Evolutionary conservation across 2,888 invertebrate species (phyloP), one percentile per base, ranked within the genome.

Genomic region (Apamea sordens): DNA sequence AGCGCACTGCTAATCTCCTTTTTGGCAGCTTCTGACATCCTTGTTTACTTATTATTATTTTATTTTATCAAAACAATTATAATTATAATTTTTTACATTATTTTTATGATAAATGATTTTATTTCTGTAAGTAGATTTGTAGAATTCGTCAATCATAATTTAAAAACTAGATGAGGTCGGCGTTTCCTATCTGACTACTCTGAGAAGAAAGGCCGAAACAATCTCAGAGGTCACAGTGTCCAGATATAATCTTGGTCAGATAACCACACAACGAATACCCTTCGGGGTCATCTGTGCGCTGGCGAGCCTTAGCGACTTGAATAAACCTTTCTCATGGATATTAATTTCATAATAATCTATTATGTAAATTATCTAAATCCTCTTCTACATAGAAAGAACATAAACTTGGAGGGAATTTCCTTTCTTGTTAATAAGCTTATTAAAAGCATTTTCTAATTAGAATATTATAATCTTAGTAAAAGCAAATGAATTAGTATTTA

Each of bases 371-470:
- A 71, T 73, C n/a, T 36, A 21, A 76, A 10, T 47, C 13, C 24
- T 64, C 56, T 15, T 82, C 36, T 15, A 76, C 28, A 50, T 15
- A 76, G 28, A 50, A 76, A 69, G 15, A 63, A 84, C 83, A 67
- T 61, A 15, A 67, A 61, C 61, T 53, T 61, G 0, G 8, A 53
- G 28, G 28, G 50, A 61, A 71, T 81, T 78, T 67, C 61, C 61
- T 71, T 47, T 71, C 85, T 44, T 61, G 80, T 71, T 32, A 79
- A 67, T 61, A 41, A 84, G 67, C 36, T 84, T 84, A 68, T 68
- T 84, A 85, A 61, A 67, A 79, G 50, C 61, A 72, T 72, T 69
- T 56, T 72, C 24, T 63, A 63, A 84, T 82, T 78, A 78, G 2
- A 61, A 67, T 21, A 53, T 77, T 70, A 59, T 50, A 59, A 76